These are phyloP conservation scores for Progne subis DNA, from an alignment of 2,113 vertebrate genomes.

Conservation along the genomic window DNA sequence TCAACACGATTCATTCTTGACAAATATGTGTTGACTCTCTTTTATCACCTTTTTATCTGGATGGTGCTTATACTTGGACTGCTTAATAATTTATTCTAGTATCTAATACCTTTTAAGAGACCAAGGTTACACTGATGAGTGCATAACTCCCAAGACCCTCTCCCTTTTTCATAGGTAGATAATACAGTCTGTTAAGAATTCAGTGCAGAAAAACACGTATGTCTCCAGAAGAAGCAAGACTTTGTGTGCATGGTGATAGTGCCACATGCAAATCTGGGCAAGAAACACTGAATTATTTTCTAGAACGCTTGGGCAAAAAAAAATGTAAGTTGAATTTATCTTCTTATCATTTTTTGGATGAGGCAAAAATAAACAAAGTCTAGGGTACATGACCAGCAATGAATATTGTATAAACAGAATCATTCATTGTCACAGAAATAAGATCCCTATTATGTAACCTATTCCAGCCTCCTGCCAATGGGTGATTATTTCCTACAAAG, in stretches of 20 bases:
- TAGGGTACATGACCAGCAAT: neutral
- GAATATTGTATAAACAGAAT: slow-evolving; percentile 4
- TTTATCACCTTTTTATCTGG: slow-evolving; percentile 36
- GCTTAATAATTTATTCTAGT: slow-evolving; percentile 17
- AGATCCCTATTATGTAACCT: neutral
- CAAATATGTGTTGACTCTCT: neutral
- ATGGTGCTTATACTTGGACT: neutral
- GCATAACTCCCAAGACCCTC: neutral
- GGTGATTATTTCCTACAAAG: slow-evolving; percentile 19
- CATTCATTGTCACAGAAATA: slow-evolving; percentile 26
- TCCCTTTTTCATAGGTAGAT: neutral
- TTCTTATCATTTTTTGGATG: neutral
- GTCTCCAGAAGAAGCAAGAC: neutral
- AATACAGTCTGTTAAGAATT: neutral
- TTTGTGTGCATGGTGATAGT: neutral
- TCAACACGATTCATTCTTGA: neutral
- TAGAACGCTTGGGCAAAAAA: neutral
- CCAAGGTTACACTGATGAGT: neutral
- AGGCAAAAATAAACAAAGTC: slow-evolving; percentile 2
- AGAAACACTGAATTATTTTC: neutral
- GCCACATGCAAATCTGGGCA: neutral
- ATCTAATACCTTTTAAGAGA: neutral
- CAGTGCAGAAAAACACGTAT: neutral
- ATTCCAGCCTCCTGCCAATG: neutral
- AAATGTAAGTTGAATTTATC: neutral